Conservation (phyloP, 2,797 vertebrate genomes). For the Morelia viridis region DNA sequence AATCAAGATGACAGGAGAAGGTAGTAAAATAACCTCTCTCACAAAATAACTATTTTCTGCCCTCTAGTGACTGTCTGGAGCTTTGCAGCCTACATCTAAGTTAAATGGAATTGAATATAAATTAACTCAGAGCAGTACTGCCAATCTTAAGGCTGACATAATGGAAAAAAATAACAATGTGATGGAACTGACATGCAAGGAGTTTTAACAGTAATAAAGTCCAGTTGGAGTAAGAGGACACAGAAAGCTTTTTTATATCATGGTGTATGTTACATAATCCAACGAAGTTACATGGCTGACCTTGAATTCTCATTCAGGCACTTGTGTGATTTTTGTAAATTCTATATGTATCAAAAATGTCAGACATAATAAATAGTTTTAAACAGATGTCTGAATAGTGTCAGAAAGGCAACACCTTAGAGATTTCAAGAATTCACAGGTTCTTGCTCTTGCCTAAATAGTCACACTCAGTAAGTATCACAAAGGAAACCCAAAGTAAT, state of each 20-base stretch:
- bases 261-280: neutral
- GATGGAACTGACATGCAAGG: conserved; percentile 51
- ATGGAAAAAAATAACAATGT: conserved; percentile 45
- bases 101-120: neutral
- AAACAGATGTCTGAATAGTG: conserved; percentile 37
- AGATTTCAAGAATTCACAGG: conserved; percentile 8
- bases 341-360: conserved; percentile 47
- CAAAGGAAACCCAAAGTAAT: neutral
- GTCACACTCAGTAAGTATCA: neutral
- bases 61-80: neutral
- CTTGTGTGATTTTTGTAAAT: conserved; percentile 47
- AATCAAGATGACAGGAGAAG: neutral
- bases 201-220: conserved; percentile 29
- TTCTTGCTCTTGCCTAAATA: neutral
- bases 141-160: conserved; percentile 45
- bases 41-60: neutral
- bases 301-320: conserved; percentile 38
- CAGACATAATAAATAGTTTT: conserved; percentile 56
- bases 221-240: conserved; percentile 12
- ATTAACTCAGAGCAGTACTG: conserved; percentile 32
- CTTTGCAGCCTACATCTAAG: neutral
- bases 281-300: conserved; percentile 35
- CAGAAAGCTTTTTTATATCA: neutral
- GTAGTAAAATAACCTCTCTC: neutral
- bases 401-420: conserved; percentile 21